Base-by-base conservation (phyloP, 2,888 invertebrate species). In the Lasiommata megera region DNA sequence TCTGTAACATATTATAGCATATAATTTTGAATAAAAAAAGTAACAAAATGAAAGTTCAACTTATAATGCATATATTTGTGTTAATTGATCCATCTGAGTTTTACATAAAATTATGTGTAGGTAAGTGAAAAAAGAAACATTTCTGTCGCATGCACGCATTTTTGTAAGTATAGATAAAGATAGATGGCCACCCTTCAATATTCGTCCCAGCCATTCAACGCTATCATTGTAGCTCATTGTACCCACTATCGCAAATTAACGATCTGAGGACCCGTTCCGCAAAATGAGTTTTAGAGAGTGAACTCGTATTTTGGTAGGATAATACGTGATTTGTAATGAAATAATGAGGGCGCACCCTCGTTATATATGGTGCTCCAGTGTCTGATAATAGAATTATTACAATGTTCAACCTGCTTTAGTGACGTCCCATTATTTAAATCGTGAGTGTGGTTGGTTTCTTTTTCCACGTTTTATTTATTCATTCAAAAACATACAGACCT, bases 231-330 rank as follows among this genome's bases (percentile, higher is more conserved):
- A 59, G 46, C 56, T 70, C 72, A 68, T 70, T 66, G 68, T 46
- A 69, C 65, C 69, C 69, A 71, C 74, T 74, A 79, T 79, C 76
- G 72, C 73, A 74, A 77, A 79, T 79, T 76, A 79, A 78, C 74
- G 74, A 74, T 76, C 74, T 67, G 70, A 68, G 70, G 69, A 70
- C 63, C 68, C 67, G 67, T 72, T 68, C 65, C 63, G 57, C 61
- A 63, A 64, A 67, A 67, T 64, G 66, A 66, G 65, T 68, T 67
- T 67, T 66, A 63, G 60, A 64, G 66, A 65, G 59, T 57, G 44
- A 62, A 62, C 52, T 57, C 54, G 54, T 62, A 62, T 57, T 62
- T 57, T 54, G 60, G 54, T 43, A 34, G 56, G 62, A 60, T 62
- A 62, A 62, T 60, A 57, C 46, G 56, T 54, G 62, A 62, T 62